Base-by-base conservation (phyloP, 2,797 vertebrate genomes). In the Coregonus ussuriensis region DNA sequence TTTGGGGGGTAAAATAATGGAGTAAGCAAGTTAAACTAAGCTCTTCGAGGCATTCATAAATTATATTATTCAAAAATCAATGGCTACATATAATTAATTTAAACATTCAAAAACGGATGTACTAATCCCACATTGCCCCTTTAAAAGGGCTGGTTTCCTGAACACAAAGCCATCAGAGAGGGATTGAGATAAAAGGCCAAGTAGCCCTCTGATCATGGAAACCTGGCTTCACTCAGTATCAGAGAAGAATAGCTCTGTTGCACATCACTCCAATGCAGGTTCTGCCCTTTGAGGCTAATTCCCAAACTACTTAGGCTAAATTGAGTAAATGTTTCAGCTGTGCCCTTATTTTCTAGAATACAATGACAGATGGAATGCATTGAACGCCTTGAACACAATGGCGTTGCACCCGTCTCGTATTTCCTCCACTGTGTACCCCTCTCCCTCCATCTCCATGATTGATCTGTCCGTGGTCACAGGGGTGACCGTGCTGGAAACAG, bases 391-490 rank as follows among this genome's bases (percentile, higher is more conserved):
- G 31, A 65, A 21, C 33, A 74, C 35, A 54, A 29, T 33, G 13
- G 54, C 74, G 21, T 41, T 15, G 14, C 21, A 2, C 18, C 25
- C 53, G 4, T 54, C 66, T 52, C 54, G 18, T 18, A 5, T 25
- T 25, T n/a, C 66, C 79, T 51, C 18, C 51, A 53, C 70, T 35
- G 29, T 15, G 13, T 18, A 70, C 63, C 71, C 62, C 85, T 47
- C 25, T 83, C 70, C 63, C 14, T 4, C 70, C 63, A 13, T 4
- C 76, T 80, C 78, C 75, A 80, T 35, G 71, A 92, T 86, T 79
- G 84, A 92, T 89, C 84, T 77, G 69, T 56, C 51, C 6, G 67
- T 66, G 41, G 29, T 59, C 74, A 77, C 69, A 71, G 78, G 77
- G 73, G 62, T 67, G 79, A 82, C 77, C 65, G 77, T 67, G 21